Evolutionary conservation across 1,140 invertebrate genomes (phyloP).

Genomic region (Rhagoletis zephyria): DNA sequence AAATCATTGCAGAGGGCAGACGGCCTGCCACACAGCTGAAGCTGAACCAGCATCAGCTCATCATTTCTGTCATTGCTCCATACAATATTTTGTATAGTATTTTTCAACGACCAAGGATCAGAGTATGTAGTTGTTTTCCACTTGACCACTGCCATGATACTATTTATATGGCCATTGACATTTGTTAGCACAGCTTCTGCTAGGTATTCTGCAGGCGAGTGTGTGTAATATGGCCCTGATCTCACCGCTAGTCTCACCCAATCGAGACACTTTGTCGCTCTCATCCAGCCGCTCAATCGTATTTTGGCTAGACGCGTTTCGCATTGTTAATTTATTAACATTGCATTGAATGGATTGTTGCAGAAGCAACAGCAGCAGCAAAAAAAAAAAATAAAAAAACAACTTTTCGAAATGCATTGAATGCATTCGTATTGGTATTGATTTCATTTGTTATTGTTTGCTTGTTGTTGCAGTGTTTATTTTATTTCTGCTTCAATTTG

Average conservation of each 20-base stretch:
- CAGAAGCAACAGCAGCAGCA: neutral
- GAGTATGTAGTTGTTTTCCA: neutral
- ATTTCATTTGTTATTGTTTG: constrained; percentile 35
- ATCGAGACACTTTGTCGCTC: neutral
- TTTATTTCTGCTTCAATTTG: constrained; percentile 34
- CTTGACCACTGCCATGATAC: neutral
- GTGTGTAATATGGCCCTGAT: neutral
- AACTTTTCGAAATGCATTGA: neutral
- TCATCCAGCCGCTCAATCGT: neutral
- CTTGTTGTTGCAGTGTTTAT: constrained; percentile 13
- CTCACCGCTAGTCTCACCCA: constrained; percentile 33
- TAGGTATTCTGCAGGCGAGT: neutral
- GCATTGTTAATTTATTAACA: constrained; percentile 50
- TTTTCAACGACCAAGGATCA: neutral
- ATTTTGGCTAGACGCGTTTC: constrained; percentile 51
- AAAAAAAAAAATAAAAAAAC: too few relatives aligned
- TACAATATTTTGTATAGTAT: neutral
- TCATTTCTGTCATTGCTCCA: neutral
- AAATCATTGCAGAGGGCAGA: neutral
- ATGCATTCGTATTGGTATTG: constrained; percentile 35
- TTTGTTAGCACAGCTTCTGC: neutral
- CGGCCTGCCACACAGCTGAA: neutral
- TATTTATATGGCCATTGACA: constrained; percentile 29
- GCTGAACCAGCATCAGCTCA: neutral
- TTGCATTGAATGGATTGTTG: constrained; percentile 36